phyloP scores from a whole-genome alignment of 2,113 vertebrate species.

The Scytalopus superciliaris region DNA sequence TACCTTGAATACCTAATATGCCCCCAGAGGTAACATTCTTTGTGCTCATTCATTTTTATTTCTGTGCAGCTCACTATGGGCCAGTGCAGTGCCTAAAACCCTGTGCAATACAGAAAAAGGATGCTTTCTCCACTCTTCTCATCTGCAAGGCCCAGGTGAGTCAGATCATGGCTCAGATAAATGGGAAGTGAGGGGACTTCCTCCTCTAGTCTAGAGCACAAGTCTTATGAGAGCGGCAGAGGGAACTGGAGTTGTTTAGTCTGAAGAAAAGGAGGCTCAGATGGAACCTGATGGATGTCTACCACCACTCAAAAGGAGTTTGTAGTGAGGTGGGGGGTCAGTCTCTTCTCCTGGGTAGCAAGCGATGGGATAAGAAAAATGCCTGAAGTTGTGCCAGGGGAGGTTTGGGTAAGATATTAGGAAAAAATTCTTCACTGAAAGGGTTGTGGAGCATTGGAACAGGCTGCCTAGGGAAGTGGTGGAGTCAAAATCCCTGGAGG shows the following conservation, averaged over 20 bases:
- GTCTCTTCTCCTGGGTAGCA: background rate
- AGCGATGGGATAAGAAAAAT: background rate
- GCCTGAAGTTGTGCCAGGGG: background rate
- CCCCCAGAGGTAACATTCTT: fast-evolving
- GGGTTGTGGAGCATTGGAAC: background rate
- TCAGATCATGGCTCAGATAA: background rate
- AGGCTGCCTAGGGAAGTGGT: too few species aligned
- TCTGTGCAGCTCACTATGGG: background rate
- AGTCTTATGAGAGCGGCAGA: background rate
- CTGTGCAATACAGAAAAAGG: background rate
- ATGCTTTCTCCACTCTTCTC: background rate
- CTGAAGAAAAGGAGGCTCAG: background rate
- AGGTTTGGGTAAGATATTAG: background rate
- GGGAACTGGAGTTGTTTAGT: background rate
- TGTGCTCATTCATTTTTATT: background rate
- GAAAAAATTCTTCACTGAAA: background rate
- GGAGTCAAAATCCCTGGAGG: background rate
- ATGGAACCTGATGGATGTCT: background rate
- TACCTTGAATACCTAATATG: background rate
- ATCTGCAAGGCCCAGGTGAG: background rate
- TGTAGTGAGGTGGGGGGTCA: background rate
- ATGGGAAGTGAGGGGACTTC: background rate
- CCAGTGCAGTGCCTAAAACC: background rate
- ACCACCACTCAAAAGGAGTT: background rate
- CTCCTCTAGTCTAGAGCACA: background rate